Evolutionary conservation across 2,113 vertebrate species (phyloP).

Genomic region (Pica pica): DNA sequence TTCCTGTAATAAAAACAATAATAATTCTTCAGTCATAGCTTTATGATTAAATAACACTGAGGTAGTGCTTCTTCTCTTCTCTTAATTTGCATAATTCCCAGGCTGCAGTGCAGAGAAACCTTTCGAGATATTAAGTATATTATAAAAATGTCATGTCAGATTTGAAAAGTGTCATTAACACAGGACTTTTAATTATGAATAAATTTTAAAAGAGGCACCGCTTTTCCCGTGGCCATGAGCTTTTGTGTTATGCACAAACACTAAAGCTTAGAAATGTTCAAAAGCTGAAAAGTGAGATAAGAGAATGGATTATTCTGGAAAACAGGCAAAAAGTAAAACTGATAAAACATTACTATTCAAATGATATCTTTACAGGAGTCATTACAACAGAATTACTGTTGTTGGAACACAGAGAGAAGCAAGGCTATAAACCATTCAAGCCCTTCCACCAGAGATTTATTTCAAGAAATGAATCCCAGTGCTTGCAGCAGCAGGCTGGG

Average conservation of each 20-base stretch:
- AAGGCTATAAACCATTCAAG: not conserved
- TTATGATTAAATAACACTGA: not conserved
- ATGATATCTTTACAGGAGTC: constrained; percentile 51
- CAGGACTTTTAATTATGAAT: constrained; percentile 62
- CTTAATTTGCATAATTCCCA: constrained; percentile 50
- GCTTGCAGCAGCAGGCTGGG: not conserved
- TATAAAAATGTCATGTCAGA: constrained; percentile 59
- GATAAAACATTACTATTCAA: constrained; percentile 40
- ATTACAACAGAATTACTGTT: constrained; percentile 46
- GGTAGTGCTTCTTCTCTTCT: not conserved
- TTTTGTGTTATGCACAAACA: constrained; percentile 4
- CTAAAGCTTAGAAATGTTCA: not conserved
- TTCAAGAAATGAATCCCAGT: not conserved
- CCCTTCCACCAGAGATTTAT: not conserved
- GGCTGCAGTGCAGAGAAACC: constrained; percentile 44
- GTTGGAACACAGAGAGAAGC: not conserved
- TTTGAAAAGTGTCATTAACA: constrained; percentile 64
- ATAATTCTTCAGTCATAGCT: not conserved
- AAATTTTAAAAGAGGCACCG: constrained; percentile 13
- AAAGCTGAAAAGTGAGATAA: constrained; percentile 27
- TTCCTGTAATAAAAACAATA: constrained; percentile 19
- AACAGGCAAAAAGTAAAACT: not conserved
- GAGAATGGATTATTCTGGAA: constrained; percentile 50
- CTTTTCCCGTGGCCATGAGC: not conserved
- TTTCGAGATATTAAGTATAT: constrained; percentile 59